These are phyloP conservation scores for Novumbra hubbsi DNA, from an alignment of 2,797 vertebrate genomes.

Conservation along the genomic window DNA sequence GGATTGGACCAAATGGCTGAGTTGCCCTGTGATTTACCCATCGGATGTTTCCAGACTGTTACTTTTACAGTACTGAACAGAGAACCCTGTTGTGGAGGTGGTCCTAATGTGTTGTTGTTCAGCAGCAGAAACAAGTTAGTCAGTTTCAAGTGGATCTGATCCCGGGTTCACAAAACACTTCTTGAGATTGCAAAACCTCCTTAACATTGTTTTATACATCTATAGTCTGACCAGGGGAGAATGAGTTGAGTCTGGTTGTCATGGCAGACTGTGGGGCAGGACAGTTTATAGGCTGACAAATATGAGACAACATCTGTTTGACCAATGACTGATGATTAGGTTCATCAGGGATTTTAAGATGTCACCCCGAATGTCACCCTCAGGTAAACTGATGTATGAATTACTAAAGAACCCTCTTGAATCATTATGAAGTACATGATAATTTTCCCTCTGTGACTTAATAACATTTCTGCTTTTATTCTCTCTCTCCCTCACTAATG, in stretches of 20 bases:
- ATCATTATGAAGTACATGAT: constrained; percentile 61
- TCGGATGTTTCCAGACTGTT: not conserved
- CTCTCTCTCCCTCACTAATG: not conserved
- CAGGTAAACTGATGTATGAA: constrained; percentile 43
- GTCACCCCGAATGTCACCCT: constrained; percentile 35
- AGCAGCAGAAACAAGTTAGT: constrained; percentile 49
- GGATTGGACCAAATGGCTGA: not conserved
- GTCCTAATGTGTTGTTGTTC: constrained; percentile 31
- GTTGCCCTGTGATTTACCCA: not conserved
- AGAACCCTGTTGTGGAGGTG: not conserved
- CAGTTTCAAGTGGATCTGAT: constrained; percentile 32
- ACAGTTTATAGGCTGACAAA: constrained; percentile 52
- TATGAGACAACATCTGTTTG: constrained; percentile 32
- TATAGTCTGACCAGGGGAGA: constrained; percentile 40
- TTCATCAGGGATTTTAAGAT: not conserved
- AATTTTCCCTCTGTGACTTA: constrained; percentile 8
- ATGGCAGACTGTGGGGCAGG: constrained; percentile 44
- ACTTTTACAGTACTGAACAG: not conserved
- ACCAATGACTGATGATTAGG: not conserved
- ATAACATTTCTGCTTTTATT: constrained; percentile 15
- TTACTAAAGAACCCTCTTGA: constrained; percentile 60
- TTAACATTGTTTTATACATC: too few species aligned
- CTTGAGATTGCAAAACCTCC: too few species aligned
- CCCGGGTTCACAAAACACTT: too few species aligned
- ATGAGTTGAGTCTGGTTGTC: constrained; percentile 48